These are phyloP conservation scores for Donacobius atricapilla DNA, from an alignment of 2,113 vertebrate species.

Conservation along the genomic window DNA sequence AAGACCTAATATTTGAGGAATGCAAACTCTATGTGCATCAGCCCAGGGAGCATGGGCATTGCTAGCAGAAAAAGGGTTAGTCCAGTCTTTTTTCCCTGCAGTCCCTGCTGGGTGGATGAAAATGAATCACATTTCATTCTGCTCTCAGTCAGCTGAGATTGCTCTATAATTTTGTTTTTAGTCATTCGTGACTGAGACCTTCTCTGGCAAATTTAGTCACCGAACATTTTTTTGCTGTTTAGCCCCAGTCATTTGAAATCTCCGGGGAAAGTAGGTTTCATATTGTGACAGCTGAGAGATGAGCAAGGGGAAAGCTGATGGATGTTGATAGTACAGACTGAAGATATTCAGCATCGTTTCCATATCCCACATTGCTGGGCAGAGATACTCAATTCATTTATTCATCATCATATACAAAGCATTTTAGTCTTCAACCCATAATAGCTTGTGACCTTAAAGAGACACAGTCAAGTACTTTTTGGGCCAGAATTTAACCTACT, in stretches of 20 bases:
- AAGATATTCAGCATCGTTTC: conserved; percentile 54
- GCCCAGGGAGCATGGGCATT: background rate
- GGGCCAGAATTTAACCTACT: conserved; percentile 49
- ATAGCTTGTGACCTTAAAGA: conserved; percentile 62
- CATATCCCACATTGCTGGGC: conserved; percentile 52
- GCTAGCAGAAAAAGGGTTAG: conserved; percentile 42
- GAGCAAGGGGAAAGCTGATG: conserved; percentile 63
- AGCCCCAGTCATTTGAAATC: conserved; percentile 56
- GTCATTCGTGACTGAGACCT: conserved; percentile 75
- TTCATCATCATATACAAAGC: conserved; percentile 61
- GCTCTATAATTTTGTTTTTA: conserved; percentile 77
- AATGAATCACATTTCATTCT: conserved; percentile 76
- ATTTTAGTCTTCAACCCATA: conserved; percentile 57
- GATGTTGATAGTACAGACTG: conserved; percentile 55
- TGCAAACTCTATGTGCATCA: background rate
- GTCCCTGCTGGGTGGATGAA: conserved; percentile 59
- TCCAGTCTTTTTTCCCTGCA: background rate
- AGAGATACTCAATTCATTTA: conserved; percentile 59
- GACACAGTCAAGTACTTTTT: conserved; percentile 55
- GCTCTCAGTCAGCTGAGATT: conserved; percentile 70
- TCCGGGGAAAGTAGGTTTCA: conserved; percentile 45
- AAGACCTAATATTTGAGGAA: background rate
- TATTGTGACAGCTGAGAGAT: conserved; percentile 63
- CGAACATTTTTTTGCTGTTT: conserved; percentile 62
- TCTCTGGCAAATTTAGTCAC: conserved; percentile 71